These are phyloP conservation scores for Galerucella nymphaeae DNA, from an alignment of 2,888 invertebrate species.

Conservation along the genomic window DNA sequence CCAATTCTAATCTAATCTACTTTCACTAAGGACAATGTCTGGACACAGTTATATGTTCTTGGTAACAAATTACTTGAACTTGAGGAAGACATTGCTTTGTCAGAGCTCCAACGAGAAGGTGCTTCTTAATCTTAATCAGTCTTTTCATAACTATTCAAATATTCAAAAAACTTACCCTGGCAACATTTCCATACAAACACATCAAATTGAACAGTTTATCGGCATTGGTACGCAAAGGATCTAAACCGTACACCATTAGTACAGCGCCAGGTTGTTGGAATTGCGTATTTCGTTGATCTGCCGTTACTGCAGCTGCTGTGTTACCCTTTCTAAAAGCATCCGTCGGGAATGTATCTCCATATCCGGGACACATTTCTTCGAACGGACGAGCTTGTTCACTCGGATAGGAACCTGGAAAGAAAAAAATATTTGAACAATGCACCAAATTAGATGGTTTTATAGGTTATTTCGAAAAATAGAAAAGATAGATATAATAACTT, in stretches of 20 bases:
- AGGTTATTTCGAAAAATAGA: background rate
- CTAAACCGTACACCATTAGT: slow-evolving; percentile 98
- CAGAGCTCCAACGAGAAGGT: too few species aligned
- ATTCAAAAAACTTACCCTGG: slow-evolving; percentile 76
- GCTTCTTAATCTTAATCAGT: background rate
- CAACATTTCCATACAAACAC: slow-evolving; percentile 98
- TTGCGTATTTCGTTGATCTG: slow-evolving; percentile 57
- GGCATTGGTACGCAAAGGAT: slow-evolving; percentile 92
- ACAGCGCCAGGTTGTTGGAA: slow-evolving; percentile 83
- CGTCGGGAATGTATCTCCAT: slow-evolving; percentile 56
- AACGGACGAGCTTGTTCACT: slow-evolving; percentile 55
- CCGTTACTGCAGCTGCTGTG: slow-evolving; percentile 56
- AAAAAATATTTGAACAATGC: background rate
- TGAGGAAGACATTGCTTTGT: too few species aligned
- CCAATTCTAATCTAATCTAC: too few species aligned
- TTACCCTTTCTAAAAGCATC: slow-evolving; percentile 65
- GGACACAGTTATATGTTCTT: too few species aligned
- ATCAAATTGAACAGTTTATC: slow-evolving; percentile 97
- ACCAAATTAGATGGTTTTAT: background rate
- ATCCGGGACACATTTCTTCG: slow-evolving; percentile 64
- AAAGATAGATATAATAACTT: too few species aligned
- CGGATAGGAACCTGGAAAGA: slow-evolving; percentile 59
- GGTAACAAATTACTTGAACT: too few species aligned
- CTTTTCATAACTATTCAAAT: background rate
- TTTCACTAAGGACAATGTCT: too few species aligned